These are phyloP conservation scores for Drosophila arizonae DNA, from an alignment of 1,140 invertebrate species.

Conservation along the genomic window DNA sequence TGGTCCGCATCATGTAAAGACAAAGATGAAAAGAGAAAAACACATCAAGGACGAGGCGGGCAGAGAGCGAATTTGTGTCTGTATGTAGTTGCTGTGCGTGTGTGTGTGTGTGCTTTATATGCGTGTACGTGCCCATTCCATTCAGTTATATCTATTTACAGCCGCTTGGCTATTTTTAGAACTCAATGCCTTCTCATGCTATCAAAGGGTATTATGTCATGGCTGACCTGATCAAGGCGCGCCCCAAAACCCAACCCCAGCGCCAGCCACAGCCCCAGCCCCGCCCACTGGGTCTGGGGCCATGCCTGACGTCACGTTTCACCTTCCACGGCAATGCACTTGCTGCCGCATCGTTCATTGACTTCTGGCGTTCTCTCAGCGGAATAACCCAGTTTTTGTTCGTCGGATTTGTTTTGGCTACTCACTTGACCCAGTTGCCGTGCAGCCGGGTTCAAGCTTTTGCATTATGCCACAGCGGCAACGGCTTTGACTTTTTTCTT, in stretches of 20 bases:
- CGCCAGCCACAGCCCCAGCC: neutral
- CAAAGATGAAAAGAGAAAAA: neutral
- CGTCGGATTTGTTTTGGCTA: conserved; percentile 53
- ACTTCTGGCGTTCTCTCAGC: conserved; percentile 46
- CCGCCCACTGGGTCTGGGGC: neutral
- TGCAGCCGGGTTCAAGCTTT: conserved; percentile 44
- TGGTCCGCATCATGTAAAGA: conserved; percentile 22
- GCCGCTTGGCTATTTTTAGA: conserved; percentile 61
- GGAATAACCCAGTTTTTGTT: conserved; percentile 66
- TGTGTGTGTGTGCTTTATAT: conserved; percentile 4
- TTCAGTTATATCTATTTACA: conserved; percentile 54
- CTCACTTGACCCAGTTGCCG: conserved; percentile 61
- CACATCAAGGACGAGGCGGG: conserved; percentile 24
- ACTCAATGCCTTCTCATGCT: conserved; percentile 58
- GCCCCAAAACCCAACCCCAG: neutral
- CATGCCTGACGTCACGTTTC: conserved; percentile 71
- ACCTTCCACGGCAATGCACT: conserved; percentile 77
- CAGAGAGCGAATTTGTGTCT: neutral
- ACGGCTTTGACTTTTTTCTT: conserved; percentile 42
- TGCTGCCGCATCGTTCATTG: conserved; percentile 57
- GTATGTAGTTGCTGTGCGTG: neutral
- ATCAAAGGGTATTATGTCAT: conserved; percentile 78
- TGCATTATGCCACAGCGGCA: conserved; percentile 33
- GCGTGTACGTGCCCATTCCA: conserved; percentile 15
- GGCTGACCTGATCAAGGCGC: conserved; percentile 58